Base-by-base conservation (phyloP, 2,797 vertebrate genomes). In the Hapalemur alaotrensis region DNA sequence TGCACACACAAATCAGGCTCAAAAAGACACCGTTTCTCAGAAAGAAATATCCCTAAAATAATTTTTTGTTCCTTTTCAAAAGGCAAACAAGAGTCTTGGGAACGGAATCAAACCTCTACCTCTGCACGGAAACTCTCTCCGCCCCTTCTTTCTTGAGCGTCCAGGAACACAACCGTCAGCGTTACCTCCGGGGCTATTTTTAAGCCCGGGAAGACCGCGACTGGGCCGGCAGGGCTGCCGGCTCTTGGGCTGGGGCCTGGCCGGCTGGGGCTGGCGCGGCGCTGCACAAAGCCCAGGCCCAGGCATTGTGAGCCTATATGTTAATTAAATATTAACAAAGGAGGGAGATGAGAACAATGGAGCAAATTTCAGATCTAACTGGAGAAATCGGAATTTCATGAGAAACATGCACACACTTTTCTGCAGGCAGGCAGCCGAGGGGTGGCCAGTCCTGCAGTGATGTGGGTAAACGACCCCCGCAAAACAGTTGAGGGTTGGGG, bases 241-340 rank as follows among this genome's bases (percentile, higher is more conserved):
- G 82, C 67, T 70, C n/a, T 28, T 1, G 8, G 61, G 67, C 48
- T 14, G 9, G 43, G 76, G 79, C 63, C 89, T 48, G 80, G 46
- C 41, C 20, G 3, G 67, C 63, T 0, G 0, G 20, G 7, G 50
- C 25, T 0, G 5, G 54, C 38, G 35, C 72, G 0, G n/a, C 10
- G 5, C 17, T 0, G 46, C 97, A 97, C 97, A 97, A 97, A 98
- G 98, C 98, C 98, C 82, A 54, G 95, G 95, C 96, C 59, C 73
- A 57, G 95, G 98, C 98, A 98, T 98, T 99, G 99, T 99, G 98
- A 97, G 98, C 98, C 97, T 98, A 98, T 99, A 98, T 99, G 99
- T 99, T 99, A 99, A 99, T 99, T 98, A 97, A 99, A 99, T 99
- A 99, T 99, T 98, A 99, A 98, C 99, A 99, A 98, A 98, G 99